phyloP scores from a whole-genome alignment of 1,140 invertebrate species.

The Bactericera cockerelli region DNA sequence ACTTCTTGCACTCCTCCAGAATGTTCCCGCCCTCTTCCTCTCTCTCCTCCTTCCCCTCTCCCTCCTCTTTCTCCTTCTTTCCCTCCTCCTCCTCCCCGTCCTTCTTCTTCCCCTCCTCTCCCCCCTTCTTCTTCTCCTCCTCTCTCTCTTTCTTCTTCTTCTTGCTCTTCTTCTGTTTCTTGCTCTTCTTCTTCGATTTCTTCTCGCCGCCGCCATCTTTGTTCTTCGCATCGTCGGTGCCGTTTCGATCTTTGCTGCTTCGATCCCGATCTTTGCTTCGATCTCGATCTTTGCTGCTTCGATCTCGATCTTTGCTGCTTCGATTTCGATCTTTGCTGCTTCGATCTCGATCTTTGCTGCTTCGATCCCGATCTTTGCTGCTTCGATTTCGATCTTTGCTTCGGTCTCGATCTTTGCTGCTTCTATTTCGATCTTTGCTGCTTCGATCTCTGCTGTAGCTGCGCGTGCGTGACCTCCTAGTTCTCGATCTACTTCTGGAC shows the following conservation, averaged over 20 bases:
- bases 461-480: not conserved
- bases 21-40: too few relatives aligned
- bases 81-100: not conserved
- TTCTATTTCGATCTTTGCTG: too few relatives aligned
- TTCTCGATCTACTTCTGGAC: not conserved
- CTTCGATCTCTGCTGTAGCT: not conserved
- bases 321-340: too few relatives aligned
- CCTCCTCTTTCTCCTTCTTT: not conserved
- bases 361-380: too few relatives aligned
- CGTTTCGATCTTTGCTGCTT: too few relatives aligned
- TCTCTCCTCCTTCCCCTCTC: not conserved
- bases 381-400: too few relatives aligned
- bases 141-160: constrained; percentile 6
- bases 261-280: too few relatives aligned
- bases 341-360: too few relatives aligned
- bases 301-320: too few relatives aligned
- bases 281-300: too few relatives aligned
- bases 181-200: not conserved
- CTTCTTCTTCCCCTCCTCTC: not conserved
- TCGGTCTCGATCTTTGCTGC: too few relatives aligned
- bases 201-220: not conserved
- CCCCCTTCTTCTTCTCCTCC: not conserved
- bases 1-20: not conserved
- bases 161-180: constrained; percentile 5
- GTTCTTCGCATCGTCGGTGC: not conserved